Evolutionary conservation across 1,140 invertebrate genomes (phyloP).

Genomic region (Drosophila mojavensis): DNA sequence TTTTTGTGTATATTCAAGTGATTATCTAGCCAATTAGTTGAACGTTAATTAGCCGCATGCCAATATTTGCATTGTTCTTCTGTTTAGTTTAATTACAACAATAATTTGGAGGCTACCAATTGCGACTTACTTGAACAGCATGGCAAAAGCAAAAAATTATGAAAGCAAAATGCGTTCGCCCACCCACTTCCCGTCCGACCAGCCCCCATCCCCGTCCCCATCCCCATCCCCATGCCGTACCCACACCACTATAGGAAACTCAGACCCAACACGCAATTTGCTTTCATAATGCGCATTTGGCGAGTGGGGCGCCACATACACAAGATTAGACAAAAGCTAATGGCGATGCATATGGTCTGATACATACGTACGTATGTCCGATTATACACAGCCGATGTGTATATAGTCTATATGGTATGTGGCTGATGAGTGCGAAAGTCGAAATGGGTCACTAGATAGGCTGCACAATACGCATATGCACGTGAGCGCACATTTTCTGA

Average conservation of each 20-base stretch:
- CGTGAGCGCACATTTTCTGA: slow-evolving; percentile 64
- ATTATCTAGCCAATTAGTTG: slow-evolving; percentile 68
- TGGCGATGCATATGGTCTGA: slow-evolving; percentile 43
- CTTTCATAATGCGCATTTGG: slow-evolving; percentile 60
- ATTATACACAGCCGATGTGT: slow-evolving; percentile 6
- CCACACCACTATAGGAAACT: background rate
- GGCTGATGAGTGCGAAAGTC: slow-evolving; percentile 34
- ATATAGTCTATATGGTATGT: background rate
- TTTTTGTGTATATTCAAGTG: slow-evolving; percentile 34
- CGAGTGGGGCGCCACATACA: slow-evolving; percentile 26
- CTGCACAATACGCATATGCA: slow-evolving; percentile 38
- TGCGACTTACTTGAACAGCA: slow-evolving; percentile 32
- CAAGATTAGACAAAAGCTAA: slow-evolving; percentile 66
- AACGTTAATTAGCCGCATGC: slow-evolving; percentile 56
- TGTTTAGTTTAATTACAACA: slow-evolving; percentile 43
- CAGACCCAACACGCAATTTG: slow-evolving; percentile 49
- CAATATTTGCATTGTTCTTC: slow-evolving; percentile 64
- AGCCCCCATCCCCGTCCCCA: background rate
- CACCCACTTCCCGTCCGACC: background rate
- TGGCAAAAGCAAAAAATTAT: slow-evolving; percentile 16
- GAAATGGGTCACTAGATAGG: slow-evolving; percentile 55
- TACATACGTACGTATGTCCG: slow-evolving; percentile 16
- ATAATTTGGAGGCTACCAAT: slow-evolving; percentile 46
- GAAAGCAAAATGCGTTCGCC: slow-evolving; percentile 25
- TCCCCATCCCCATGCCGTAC: background rate